Evolutionary conservation across 2,888 invertebrate genomes (phyloP).

Genomic region (Eledone cirrhosa): DNA sequence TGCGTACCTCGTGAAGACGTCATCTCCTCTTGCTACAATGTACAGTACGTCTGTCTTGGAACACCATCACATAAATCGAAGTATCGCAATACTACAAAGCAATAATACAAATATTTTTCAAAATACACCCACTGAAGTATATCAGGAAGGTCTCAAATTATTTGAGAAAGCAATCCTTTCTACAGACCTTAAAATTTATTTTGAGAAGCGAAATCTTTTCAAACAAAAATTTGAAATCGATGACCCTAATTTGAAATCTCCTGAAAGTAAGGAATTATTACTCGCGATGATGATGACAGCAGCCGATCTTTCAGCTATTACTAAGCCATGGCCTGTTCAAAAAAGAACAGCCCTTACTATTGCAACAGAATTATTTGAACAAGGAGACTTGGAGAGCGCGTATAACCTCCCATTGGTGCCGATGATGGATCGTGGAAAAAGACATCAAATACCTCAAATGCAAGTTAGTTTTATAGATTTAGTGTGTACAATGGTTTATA

Average conservation of each 20-base stretch:
- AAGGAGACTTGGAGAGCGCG: conserved; percentile 92
- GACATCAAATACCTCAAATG: conserved; percentile 95
- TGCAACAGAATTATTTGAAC: conserved; percentile 95
- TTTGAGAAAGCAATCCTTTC: conserved; percentile 92
- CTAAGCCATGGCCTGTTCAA: conserved; percentile 95
- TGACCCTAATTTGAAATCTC: conserved; percentile 30
- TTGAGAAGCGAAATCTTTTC: conserved; percentile 39
- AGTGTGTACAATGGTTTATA: conserved; percentile 90
- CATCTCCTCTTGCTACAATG: conserved; percentile 72
- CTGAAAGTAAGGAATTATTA: conserved; percentile 23
- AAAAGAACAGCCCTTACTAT: conserved; percentile 91
- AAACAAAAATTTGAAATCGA: conserved; percentile 36
- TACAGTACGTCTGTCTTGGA: conserved; percentile 96
- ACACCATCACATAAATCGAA: conserved; percentile 95
- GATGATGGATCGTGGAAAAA: conserved; percentile 91
- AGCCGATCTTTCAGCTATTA: conserved; percentile 92
- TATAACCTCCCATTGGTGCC: conserved; percentile 86
- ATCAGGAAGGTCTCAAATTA: conserved; percentile 85
- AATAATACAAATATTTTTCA: conserved; percentile 94
- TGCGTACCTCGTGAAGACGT: conserved; percentile 84
- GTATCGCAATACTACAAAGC: conserved; percentile 93
- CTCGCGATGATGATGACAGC: conserved; percentile 98
- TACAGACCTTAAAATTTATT: conserved; percentile 68
- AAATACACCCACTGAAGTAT: conserved; percentile 87
- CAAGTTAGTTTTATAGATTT: conserved; percentile 96